phyloP scores from a whole-genome alignment of 2,888 invertebrate genomes.

The Amblyjoppa proteus region DNA sequence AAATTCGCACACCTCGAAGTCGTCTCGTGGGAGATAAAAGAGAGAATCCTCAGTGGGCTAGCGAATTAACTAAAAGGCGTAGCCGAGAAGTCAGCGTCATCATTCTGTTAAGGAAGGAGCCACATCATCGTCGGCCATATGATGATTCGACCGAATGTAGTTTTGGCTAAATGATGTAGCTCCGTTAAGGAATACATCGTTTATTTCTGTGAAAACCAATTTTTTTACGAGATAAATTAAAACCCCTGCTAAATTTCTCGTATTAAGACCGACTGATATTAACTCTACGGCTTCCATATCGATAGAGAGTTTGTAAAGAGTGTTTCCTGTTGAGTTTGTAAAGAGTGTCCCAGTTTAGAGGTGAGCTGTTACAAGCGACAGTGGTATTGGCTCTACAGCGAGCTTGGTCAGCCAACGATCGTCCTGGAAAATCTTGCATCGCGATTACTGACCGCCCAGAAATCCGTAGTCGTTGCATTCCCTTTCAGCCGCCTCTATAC shows the following conservation, averaged over 20 bases:
- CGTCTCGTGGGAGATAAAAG: conserved; percentile 59
- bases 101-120: not conserved
- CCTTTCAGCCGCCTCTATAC: not conserved
- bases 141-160: too few relatives aligned
- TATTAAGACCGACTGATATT: not conserved
- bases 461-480: conserved; percentile 38
- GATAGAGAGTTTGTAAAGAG: not conserved
- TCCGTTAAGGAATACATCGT: not conserved
- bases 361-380: not conserved
- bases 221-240: not conserved
- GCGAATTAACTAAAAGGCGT: not conserved
- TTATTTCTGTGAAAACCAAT: not conserved
- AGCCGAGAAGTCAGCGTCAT: not conserved
- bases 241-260: not conserved
- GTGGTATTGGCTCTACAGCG: conserved; percentile 25
- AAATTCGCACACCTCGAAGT: conserved; percentile 67
- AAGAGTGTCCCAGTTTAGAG: not conserved
- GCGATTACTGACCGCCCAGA: conserved; percentile 40
- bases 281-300: not conserved
- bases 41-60: conserved; percentile 45
- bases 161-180: too few relatives aligned
- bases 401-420: conserved; percentile 40
- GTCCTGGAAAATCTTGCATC: conserved; percentile 45
- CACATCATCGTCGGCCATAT: too few relatives aligned
- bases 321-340: not conserved